phyloP scores from a whole-genome alignment of 2,797 vertebrate species.

The Oreochromis mossambicus region DNA sequence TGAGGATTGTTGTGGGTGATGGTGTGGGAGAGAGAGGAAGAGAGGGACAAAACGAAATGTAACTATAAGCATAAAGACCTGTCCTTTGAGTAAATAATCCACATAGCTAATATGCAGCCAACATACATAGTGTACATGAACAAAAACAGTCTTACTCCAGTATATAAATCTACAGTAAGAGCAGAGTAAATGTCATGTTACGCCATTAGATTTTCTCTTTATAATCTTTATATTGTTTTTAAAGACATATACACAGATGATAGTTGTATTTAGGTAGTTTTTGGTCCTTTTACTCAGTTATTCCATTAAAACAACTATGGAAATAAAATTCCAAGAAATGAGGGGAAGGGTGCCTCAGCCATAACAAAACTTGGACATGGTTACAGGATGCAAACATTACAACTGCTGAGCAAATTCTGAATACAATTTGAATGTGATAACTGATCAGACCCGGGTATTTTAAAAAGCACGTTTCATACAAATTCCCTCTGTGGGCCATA shows the following conservation, averaged over 20 bases:
- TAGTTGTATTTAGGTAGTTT: neutral
- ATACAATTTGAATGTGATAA: neutral
- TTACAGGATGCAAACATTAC: neutral
- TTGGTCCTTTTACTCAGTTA: neutral
- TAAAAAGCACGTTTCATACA: neutral
- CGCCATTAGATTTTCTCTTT: neutral
- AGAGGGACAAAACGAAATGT: neutral
- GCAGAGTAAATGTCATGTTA: neutral
- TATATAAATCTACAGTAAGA: neutral
- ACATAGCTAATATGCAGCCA: constrained; percentile 1
- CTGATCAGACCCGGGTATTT: neutral
- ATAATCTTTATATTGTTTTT: neutral
- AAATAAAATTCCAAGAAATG: neutral
- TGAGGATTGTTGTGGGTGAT: constrained; percentile 50
- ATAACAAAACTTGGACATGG: neutral
- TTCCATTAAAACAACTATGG: neutral
- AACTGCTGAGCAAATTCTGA: neutral
- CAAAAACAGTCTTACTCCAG: neutral
- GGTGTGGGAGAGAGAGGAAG: constrained; percentile 18
- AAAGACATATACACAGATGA: neutral
- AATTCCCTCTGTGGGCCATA: neutral
- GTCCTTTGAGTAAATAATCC: constrained; percentile 39
- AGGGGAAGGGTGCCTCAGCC: neutral
- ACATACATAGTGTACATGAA: neutral
- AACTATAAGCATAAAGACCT: constrained; percentile 11